Evolutionary conservation across 2,797 vertebrate species (phyloP).

Genomic region (Lithobates pipiens): DNA sequence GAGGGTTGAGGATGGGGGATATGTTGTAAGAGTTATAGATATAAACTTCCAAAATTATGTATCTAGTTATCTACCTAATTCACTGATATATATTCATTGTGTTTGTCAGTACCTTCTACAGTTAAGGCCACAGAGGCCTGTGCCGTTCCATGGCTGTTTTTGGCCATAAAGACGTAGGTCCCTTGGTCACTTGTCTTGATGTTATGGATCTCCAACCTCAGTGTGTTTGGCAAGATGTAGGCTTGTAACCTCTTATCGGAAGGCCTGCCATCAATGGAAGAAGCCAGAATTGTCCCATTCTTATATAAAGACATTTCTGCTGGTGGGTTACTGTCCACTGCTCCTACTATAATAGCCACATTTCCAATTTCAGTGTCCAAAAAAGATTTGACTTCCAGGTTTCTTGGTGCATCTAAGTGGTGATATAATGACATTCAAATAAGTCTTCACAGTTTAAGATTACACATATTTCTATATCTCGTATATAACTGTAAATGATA

Average conservation of each 20-base stretch:
- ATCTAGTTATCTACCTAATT: background rate
- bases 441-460: too few species aligned
- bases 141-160: constrained; percentile 63
- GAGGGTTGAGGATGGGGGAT: too few species aligned
- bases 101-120: constrained; percentile 68
- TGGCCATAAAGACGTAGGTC: constrained; percentile 70
- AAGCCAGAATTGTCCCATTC: constrained; percentile 58
- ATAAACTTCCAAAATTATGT: too few species aligned
- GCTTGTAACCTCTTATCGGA: accelerated
- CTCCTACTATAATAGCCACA: constrained; percentile 69
- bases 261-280: accelerated
- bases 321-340: constrained; percentile 71
- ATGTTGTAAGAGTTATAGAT: too few species aligned
- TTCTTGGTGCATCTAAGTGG: constrained; percentile 70
- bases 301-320: constrained; percentile 67
- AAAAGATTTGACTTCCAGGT: constrained; percentile 68
- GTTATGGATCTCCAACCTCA: constrained; percentile 71
- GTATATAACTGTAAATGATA: too few species aligned
- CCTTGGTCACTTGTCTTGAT: constrained; percentile 65
- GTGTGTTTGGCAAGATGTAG: constrained; percentile 62
- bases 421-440: background rate
- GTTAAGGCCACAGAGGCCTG: constrained; percentile 57
- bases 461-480: too few species aligned
- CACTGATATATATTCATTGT: background rate
- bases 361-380: constrained; percentile 64